Evolutionary conservation across 2,888 invertebrate genomes (phyloP), one percentile per base, ranked within the genome.

Genomic region (Teleogryllus oceanicus): DNA sequence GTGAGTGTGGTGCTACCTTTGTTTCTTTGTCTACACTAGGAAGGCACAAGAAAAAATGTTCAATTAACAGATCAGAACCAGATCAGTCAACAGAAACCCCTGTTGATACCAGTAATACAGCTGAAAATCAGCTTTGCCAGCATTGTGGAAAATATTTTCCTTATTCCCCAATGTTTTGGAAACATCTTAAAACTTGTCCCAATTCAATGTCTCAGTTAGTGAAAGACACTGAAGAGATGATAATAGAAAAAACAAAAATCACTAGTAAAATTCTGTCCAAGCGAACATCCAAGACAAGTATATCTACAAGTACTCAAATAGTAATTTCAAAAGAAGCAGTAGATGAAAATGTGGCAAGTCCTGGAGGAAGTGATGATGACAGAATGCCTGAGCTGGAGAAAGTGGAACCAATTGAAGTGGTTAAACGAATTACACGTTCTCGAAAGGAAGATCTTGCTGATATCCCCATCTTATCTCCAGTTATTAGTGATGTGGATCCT

Each of bases 1-100:
- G 83, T 74, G 75, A 80, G 49, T 83, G 83, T 78, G 83, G 83
- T 50, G 20, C 80, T 3, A 78, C 81, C 79, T 83, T 83, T 78
- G 79, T 80, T 50, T 82, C 78, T 50, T 76, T 74, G 18, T 82
- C 83, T 16, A 79, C 83, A 21, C 81, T 78, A n/a, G 79, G 80
- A 11, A 79, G 83, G 11, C 83, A 83, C 79, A 77, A 76, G 11
- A 82, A 81, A 78, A 83, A 82, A 49, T 83, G 83, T 74, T 80
- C 80, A 13, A 82, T 81, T 50, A 62, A 74, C 8, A 74, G 20
- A 13, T 18, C 50, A 21, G 51, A 12, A 20, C 75, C 37, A 37
- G 37, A 37, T 8, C 37, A 37, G 16, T 62, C 62, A 62, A 18
- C n/a, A 62, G 62, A 62, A 62, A 18, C 16, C 3, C 12, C 13